A percentile compares a stretch with the other conserved stretches of the same genome.
Conservation (phyloP, 2,113 vertebrate genomes). For the Lates calcarifer region DNA sequence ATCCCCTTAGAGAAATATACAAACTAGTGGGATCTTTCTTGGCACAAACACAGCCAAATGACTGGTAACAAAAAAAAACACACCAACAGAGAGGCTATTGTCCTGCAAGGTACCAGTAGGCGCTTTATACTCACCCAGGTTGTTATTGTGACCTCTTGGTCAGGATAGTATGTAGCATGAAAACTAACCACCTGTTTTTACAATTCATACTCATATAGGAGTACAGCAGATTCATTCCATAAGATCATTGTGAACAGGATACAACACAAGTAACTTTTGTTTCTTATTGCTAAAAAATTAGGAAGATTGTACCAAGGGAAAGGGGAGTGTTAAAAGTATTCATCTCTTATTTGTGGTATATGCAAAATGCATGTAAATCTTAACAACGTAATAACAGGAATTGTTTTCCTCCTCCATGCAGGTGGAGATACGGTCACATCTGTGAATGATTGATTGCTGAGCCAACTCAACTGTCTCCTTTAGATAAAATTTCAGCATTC, state of each 20-base stretch:
- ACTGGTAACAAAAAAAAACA: conserved; percentile 31
- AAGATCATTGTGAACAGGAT: neutral
- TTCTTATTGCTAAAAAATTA: neutral
- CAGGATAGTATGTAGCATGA: neutral
- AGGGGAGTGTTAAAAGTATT: neutral
- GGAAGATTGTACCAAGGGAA: neutral
- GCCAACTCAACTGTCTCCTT: neutral
- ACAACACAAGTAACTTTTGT: neutral
- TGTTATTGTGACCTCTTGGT: conserved; percentile 30
- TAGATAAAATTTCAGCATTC: neutral
- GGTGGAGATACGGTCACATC: neutral
- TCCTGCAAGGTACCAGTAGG: conserved; percentile 26
- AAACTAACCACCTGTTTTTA: conserved; percentile 3
- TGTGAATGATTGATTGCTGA: neutral
- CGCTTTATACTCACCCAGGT: neutral
- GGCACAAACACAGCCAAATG: neutral
- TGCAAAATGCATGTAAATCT: neutral
- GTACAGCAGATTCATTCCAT: neutral
- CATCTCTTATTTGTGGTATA: neutral
- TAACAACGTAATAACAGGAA: neutral
- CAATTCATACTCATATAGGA: neutral
- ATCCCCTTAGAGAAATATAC: neutral
- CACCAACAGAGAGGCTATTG: conserved; percentile 9
- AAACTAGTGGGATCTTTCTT: neutral
- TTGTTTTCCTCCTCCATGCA: neutral